Percentiles rank a stretch among this genome's conserved stretches.
These are phyloP conservation scores for Phaonia tiefii DNA, from an alignment of 2,888 invertebrate species.

Conservation along the genomic window DNA sequence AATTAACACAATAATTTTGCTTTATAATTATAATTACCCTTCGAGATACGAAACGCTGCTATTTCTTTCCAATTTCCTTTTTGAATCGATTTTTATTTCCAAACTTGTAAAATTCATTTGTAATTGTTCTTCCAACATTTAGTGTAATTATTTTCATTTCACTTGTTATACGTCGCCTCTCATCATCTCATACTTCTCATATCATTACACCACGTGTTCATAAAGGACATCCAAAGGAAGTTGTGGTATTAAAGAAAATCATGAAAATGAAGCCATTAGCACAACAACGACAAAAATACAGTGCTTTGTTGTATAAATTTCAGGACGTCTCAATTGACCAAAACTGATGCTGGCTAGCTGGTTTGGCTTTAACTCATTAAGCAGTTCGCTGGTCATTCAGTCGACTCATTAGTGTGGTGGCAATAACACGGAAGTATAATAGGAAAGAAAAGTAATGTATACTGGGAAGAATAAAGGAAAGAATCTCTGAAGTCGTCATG, in stretches of 20 bases:
- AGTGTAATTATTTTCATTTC: constrained; percentile 2
- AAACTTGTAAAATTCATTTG: background rate
- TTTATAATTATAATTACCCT: too few relatives aligned
- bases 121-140: background rate
- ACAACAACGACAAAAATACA: background rate
- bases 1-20: too few relatives aligned
- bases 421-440: too few relatives aligned
- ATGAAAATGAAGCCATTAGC: background rate
- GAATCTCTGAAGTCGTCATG: constrained; percentile 14
- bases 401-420: background rate
- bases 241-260: background rate
- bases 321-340: constrained; percentile 28
- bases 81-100: too few relatives aligned
- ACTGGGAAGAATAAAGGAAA: background rate
- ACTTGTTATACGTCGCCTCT: background rate
- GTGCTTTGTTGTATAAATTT: background rate
- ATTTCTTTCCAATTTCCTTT: too few relatives aligned
- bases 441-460: too few relatives aligned
- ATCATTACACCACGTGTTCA: too few relatives aligned
- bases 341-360: constrained; percentile 6
- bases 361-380: too few relatives aligned
- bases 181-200: background rate
- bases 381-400: background rate
- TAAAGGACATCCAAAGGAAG: too few relatives aligned
- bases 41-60: too few relatives aligned